These are phyloP conservation scores for Anthophora plumipes DNA, from an alignment of 2,888 invertebrate species.

Conservation along the genomic window DNA sequence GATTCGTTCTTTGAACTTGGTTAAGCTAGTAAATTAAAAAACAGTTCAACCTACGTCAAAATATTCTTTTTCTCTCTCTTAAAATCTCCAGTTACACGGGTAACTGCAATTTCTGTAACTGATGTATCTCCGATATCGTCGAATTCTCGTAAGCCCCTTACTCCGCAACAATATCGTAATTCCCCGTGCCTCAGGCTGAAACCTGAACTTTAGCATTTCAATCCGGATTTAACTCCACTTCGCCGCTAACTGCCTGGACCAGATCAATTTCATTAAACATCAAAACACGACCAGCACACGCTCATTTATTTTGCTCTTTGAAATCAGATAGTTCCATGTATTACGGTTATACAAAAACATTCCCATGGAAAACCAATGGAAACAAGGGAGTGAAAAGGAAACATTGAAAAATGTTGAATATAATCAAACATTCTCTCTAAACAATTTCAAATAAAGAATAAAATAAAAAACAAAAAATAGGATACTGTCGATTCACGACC, in stretches of 20 bases:
- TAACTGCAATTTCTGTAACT: too few species aligned
- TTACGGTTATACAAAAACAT: too few species aligned
- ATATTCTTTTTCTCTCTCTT: too few species aligned
- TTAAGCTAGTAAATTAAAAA: too few species aligned
- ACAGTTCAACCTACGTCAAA: too few species aligned
- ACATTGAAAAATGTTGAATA: too few species aligned
- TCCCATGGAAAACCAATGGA: not conserved
- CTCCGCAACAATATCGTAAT: not conserved
- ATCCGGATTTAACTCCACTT: not conserved
- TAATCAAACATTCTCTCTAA: too few species aligned
- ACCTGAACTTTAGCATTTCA: not conserved
- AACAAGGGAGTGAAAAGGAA: too few species aligned
- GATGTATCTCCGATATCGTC: not conserved
- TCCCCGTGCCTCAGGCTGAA: not conserved
- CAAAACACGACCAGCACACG: not conserved
- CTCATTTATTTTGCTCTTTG: not conserved
- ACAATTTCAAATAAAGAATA: too few species aligned
- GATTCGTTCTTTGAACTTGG: too few species aligned
- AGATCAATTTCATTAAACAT: conserved; percentile 2
- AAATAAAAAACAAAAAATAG: too few species aligned
- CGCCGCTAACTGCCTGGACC: not conserved
- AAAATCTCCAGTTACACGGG: too few species aligned
- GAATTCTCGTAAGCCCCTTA: not conserved
- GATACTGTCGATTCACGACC: not conserved
- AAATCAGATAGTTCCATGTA: not conserved